A percentile compares a stretch with the other conserved stretches of the same genome.
These are phyloP conservation scores for Wiebesia pumilae DNA, from an alignment of 1,140 invertebrate genomes.

Conservation along the genomic window DNA sequence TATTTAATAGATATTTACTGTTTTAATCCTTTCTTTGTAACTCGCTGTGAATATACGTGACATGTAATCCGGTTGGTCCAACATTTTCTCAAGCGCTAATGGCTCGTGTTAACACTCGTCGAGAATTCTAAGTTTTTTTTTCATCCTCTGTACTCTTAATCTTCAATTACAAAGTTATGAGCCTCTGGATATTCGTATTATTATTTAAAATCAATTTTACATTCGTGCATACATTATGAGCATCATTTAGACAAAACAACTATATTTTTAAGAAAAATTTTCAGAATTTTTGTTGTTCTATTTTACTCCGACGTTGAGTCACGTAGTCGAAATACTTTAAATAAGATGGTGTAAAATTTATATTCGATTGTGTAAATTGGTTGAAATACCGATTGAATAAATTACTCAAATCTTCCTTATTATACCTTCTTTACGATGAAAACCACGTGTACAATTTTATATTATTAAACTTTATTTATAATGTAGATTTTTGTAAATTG, in stretches of 20 bases:
- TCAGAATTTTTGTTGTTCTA: not conserved
- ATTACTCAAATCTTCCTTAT: not conserved
- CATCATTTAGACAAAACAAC: not conserved
- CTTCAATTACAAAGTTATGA: conserved; percentile 7
- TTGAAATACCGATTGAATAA: not conserved
- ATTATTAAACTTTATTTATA: not conserved
- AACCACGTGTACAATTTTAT: not conserved
- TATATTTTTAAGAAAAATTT: not conserved
- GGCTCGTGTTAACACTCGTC: conserved; percentile 24
- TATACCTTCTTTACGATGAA: not conserved
- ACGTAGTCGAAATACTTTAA: not conserved
- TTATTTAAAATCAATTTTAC: not conserved
- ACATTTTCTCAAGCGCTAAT: conserved; percentile 12
- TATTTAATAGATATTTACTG: conserved; percentile 20
- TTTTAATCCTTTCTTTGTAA: conserved; percentile 16
- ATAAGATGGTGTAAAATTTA: not conserved
- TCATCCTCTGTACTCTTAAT: not conserved
- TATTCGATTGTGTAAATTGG: not conserved
- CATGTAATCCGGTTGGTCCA: conserved; percentile 18
- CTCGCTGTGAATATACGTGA: not conserved
- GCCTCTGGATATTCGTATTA: not conserved
- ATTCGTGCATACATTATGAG: not conserved
- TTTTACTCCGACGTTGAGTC: not conserved
- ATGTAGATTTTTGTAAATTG: not conserved
- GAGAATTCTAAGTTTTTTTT: not conserved